Base-by-base conservation (phyloP, 2,113 vertebrate species). In the Osmerus mordax region DNA sequence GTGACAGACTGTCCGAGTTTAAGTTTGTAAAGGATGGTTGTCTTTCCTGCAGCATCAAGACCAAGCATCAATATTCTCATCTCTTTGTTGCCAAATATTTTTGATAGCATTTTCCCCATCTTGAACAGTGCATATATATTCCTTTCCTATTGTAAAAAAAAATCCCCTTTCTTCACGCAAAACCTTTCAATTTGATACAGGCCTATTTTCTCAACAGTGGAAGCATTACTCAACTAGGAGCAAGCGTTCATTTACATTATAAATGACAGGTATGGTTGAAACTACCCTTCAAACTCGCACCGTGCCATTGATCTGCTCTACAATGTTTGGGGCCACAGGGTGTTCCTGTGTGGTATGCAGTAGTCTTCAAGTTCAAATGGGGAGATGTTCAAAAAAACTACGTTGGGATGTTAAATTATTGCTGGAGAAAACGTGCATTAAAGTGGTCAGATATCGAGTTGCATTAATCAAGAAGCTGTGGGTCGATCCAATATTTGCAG, bases 1-100 rank as follows among this genome's bases (percentile, higher is more conserved):
- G 97, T 99, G 84, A 99, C 96, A 1, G 97, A 98, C 93, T 99
- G 97, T 89, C 97, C 97, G 65, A 99, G 93, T 93, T 99, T 99
- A 81, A 99, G 91, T 93, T 99, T 99, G 91, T 99, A 99, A 79
- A 99, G 95, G 86, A 99, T 99, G 74, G 97, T 99, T 53, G 97
- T 99, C 90, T 99, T 99, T 70, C 97, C 97, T 9, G 97, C 97
- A 15, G 97, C 97, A 82, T 99, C 97, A 83, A 99, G 91, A 87
- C 97, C 97, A 77, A 99, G 91, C 97, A 99, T 99, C 91, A 99
- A 89, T 94, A 99, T 98, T 92, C 97, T 96, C 97, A 99, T 99
- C 90, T 99, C 97, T 93, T 99, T 99, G 95, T 99, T 99, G 83
- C 97, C 96, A 88, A 99, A 99, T 84, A 99, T 99, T 88, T 99